Percentiles rank a stretch among this genome's conserved stretches.
phyloP scores from a whole-genome alignment of 2,113 vertebrate genomes.

The Zosterops borbonicus region DNA sequence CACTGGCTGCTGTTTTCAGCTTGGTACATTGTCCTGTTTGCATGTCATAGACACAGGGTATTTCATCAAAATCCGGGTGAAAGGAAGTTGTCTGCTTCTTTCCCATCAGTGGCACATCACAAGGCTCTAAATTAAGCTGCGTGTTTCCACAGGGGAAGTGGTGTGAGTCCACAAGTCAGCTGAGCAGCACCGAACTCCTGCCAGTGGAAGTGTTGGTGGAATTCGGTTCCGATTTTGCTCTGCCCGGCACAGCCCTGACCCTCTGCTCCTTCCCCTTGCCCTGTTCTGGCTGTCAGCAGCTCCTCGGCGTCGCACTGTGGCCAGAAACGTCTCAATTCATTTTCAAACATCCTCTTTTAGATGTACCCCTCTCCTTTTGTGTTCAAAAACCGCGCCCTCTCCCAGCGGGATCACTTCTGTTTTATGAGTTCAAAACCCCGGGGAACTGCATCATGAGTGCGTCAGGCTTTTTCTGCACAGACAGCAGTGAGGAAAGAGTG shows the following conservation, averaged over 20 bases:
- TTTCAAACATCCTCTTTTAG: slow-evolving; percentile 24
- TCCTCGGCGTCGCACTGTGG: background rate
- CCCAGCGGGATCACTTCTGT: slow-evolving; percentile 11
- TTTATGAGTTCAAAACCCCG: background rate
- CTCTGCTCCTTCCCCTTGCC: background rate
- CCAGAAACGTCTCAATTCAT: background rate
- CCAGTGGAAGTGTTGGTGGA: background rate
- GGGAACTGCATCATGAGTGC: background rate
- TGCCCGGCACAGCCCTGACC: background rate
- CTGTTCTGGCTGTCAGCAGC: background rate
- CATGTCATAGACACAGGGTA: accelerated
- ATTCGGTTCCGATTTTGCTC: background rate
- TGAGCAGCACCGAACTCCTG: background rate
- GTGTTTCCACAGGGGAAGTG: background rate
- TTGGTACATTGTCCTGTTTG: too few relatives aligned
- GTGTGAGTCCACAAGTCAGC: background rate
- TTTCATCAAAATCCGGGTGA: background rate
- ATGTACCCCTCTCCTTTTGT: background rate
- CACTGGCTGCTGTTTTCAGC: background rate
- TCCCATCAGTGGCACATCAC: background rate
- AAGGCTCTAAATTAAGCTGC: background rate
- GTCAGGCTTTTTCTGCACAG: background rate
- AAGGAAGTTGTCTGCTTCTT: background rate
- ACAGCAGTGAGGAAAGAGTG: background rate
- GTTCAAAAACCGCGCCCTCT: accelerated